phyloP scores from a whole-genome alignment of 2,113 vertebrate species.

The Nibea albiflora region DNA sequence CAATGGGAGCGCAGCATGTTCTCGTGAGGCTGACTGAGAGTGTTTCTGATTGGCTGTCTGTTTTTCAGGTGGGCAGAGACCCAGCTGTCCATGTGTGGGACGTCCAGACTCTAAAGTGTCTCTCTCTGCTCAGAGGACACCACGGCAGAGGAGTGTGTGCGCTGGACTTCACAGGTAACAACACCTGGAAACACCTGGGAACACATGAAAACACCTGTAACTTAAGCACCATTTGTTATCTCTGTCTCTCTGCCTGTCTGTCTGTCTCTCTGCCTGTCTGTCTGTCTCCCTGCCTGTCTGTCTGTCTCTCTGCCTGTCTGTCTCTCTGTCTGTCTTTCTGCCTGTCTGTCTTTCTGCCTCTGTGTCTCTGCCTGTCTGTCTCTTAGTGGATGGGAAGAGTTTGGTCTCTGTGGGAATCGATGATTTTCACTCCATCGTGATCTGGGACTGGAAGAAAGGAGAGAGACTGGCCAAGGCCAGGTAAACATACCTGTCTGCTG shows the following conservation, averaged over 20 bases:
- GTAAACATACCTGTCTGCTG: constrained; percentile 75
- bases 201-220: too few species aligned
- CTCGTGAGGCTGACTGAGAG: accelerated
- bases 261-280: too few species aligned
- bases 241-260: too few species aligned
- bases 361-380: not conserved
- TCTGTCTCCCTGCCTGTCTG: too few species aligned
- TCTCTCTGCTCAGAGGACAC: constrained; percentile 93
- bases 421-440: constrained; percentile 93
- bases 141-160: constrained; percentile 96
- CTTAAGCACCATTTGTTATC: too few species aligned
- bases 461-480: constrained; percentile 94
- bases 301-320: too few species aligned
- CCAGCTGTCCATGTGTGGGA: constrained; percentile 97
- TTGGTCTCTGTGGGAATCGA: constrained; percentile 94
- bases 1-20: not conserved
- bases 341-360: not conserved
- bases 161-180: constrained; percentile 93
- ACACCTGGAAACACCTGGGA: not conserved
- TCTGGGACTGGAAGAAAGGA: constrained; percentile 99
- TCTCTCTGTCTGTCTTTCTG: too few species aligned
- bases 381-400: constrained; percentile 93
- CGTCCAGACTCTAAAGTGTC: constrained; percentile 92
- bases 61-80: constrained; percentile 93
- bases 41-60: constrained; percentile 46